These are phyloP conservation scores for Pristionchus exspectatus DNA, from an alignment of 2,888 invertebrate species.

Conservation along the genomic window DNA sequence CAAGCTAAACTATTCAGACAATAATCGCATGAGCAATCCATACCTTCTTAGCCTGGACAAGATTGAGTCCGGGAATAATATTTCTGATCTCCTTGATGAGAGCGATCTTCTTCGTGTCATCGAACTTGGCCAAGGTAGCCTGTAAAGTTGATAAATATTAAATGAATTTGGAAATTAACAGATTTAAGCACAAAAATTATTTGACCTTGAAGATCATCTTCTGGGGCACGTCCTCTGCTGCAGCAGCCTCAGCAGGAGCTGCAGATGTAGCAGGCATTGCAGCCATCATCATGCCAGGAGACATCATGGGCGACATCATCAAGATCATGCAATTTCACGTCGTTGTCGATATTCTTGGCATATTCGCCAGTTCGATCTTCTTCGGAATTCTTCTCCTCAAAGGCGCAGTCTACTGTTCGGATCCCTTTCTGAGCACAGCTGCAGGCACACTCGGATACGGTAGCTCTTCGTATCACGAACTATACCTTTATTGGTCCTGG, in stretches of 20 bases:
- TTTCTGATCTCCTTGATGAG: slow-evolving; percentile 96
- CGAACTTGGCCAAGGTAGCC: slow-evolving; percentile 92
- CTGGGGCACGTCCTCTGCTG: slow-evolving; percentile 70
- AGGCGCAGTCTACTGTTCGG: not conserved
- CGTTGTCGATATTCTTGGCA: not conserved
- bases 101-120: slow-evolving; percentile 95
- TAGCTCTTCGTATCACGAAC: not conserved
- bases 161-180: not conserved
- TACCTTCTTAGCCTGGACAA: slow-evolving; percentile 77
- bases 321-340: not conserved
- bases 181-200: not conserved
- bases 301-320: slow-evolving; percentile 73
- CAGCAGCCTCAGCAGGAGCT: too few relatives aligned
- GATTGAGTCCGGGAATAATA: slow-evolving; percentile 92
- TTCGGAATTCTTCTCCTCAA: not conserved
- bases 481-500: too few relatives aligned
- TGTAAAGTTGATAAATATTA: not conserved
- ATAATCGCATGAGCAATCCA: not conserved
- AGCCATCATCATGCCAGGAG: slow-evolving; percentile 68
- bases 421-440: not conserved
- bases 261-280: slow-evolving; percentile 69
- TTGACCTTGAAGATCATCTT: slow-evolving; percentile 75
- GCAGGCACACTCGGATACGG: not conserved
- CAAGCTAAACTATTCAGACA: too few relatives aligned
- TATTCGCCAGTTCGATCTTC: not conserved